Conservation (phyloP, 2,113 vertebrate genomes). For the Corynorhinus townsendii region DNA sequence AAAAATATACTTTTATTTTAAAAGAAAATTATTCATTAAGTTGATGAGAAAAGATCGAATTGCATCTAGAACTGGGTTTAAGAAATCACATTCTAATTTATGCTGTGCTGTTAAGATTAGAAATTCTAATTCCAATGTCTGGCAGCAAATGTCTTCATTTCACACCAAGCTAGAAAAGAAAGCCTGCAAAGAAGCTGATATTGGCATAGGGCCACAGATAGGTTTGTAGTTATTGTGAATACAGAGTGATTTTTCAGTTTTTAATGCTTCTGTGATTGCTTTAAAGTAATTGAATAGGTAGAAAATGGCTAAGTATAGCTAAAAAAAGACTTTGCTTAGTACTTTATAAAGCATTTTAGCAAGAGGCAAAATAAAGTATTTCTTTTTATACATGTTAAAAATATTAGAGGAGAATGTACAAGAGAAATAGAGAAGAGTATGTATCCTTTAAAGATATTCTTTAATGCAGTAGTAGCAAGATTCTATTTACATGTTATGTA, state of each 20-base stretch:
- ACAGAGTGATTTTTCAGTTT: not conserved
- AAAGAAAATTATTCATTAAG: constrained; percentile 15
- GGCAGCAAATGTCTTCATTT: constrained; percentile 41
- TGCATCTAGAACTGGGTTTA: constrained; percentile 24
- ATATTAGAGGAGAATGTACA: not conserved
- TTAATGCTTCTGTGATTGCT: constrained; percentile 4
- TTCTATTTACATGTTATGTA: not conserved
- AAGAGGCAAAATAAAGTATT: not conserved
- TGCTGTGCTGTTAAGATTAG: constrained; percentile 46
- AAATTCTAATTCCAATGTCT: constrained; percentile 47
- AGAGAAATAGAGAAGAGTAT: not conserved
- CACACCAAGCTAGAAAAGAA: not conserved
- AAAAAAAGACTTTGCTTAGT: not conserved
- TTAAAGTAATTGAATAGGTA: constrained; percentile 19
- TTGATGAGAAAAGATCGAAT: constrained; percentile 32
- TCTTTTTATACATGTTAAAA: not conserved
- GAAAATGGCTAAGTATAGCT: not conserved
- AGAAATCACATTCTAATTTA: constrained; percentile 47
- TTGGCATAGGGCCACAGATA: not conserved
- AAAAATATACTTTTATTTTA: constrained; percentile 3
- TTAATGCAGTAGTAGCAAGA: not conserved
- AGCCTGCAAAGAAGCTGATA: not conserved
- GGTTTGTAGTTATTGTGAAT: not conserved
- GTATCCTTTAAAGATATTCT: not conserved
- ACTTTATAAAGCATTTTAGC: constrained; percentile 13